These are phyloP conservation scores for Tupaia tana DNA, from an alignment of 2,113 vertebrate species.

Conservation along the genomic window DNA sequence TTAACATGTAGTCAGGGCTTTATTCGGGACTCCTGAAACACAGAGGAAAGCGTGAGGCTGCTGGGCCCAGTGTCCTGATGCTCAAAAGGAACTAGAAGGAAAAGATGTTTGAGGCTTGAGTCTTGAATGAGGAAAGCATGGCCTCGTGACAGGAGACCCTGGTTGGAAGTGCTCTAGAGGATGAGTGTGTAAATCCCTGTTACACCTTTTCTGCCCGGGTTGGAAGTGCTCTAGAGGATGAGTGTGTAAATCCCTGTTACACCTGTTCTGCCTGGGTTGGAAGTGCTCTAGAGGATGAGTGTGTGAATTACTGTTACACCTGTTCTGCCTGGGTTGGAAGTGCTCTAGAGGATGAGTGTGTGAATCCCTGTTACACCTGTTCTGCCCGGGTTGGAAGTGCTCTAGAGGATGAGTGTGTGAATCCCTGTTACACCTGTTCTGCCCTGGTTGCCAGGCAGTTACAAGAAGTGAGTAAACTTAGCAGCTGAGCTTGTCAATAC, in stretches of 20 bases:
- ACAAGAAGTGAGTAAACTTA: rapidly evolving
- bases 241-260: rapidly evolving
- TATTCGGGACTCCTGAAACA: no score
- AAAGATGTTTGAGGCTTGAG: not conserved
- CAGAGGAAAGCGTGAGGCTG: no score
- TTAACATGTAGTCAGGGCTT: no score
- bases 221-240: not conserved
- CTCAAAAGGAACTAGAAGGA: not conserved
- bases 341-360: not conserved
- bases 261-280: not conserved
- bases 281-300: not conserved
- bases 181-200: not conserved
- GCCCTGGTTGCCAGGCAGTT: not conserved
- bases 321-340: not conserved
- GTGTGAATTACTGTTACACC: rapidly evolving
- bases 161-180: not conserved
- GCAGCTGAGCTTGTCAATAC: rapidly evolving
- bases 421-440: not conserved
- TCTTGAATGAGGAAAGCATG: not conserved
- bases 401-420: no score
- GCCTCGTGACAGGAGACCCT: rapidly evolving
- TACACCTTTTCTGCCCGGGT: not conserved
- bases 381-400: no score
- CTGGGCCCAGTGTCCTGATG: not conserved
- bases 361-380: not conserved